phyloP scores from a whole-genome alignment of 1,140 invertebrate genomes.

The Tyrophagus putrescentiae region DNA sequence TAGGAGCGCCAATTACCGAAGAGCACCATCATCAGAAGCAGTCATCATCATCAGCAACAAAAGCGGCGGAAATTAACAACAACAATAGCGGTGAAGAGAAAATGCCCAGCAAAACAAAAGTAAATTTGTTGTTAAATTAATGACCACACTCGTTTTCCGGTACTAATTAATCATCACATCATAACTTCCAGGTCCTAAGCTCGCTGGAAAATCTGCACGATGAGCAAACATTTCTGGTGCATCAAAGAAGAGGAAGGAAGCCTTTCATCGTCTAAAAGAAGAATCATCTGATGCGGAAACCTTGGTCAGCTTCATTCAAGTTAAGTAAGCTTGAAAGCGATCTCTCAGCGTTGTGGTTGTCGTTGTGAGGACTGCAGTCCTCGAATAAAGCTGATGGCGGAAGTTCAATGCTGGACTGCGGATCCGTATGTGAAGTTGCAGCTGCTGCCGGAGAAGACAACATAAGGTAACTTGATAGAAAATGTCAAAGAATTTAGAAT shows the following conservation, averaged over 20 bases:
- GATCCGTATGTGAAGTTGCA: conserved; percentile 92
- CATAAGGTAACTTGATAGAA: conserved; percentile 51
- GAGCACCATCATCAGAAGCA: neutral
- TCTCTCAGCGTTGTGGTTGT: conserved; percentile 74
- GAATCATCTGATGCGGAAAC: too few relatives aligned
- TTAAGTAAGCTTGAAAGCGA: conserved; percentile 73
- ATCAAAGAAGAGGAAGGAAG: too few relatives aligned
- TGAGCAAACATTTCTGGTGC: neutral
- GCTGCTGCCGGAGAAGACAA: conserved; percentile 78
- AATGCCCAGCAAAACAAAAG: too few relatives aligned
- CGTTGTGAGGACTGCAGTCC: conserved; percentile 65
- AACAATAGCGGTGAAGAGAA: too few relatives aligned
- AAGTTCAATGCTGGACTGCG: too few relatives aligned
- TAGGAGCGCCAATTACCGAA: neutral
- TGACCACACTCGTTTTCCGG: neutral
- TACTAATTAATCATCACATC: neutral
- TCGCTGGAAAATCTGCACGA: neutral
- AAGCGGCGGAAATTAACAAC: neutral
- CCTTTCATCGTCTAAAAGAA: too few relatives aligned
- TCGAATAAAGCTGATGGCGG: too few relatives aligned
- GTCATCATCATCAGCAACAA: neutral
- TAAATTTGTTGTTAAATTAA: neutral
- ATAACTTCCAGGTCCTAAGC: neutral
- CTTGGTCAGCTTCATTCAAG: conserved; percentile 69
- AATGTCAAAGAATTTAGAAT: neutral